Evolutionary conservation across 64 coral and sea anemone species (phyloP), one percentile per base, ranked within the genome.

Genomic region (Pocillopora damicornis): DNA sequence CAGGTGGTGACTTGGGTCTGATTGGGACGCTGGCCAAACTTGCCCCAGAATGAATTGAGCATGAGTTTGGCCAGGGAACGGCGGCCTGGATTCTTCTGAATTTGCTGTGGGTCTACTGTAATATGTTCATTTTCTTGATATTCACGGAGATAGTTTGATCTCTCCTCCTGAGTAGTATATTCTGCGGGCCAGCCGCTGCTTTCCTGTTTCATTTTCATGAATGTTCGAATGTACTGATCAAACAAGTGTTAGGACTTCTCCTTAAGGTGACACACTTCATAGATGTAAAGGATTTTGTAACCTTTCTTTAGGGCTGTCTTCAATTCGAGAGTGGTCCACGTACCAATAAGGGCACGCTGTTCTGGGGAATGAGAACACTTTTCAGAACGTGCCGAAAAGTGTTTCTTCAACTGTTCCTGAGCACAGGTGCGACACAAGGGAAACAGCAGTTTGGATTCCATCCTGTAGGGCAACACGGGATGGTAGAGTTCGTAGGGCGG

Each of bases 191-290:
- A 92, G 57, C 80, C 75, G 1, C 65, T 76, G 11, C 56, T 57
- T 20, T 92, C 77, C 51, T 92, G 86, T 26, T 92, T 92, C 9
- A 77, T 20, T 75, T 76, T 69, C 0, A 82, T 13, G 25, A 71
- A 89, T 5, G 90, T 87, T 30, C 87, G 58, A 2, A 91, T 61
- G 13, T 92, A 87, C 10, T 73, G 14, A 0, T 0, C 30, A 36
- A 92, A 92, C 5, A 92, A 36, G 7, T 35, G 23, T 1, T 18
- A 38, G 15, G 82, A 74, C 12, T 13, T 17, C 7, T 87, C 0
- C 16, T 20, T 15, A 57, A 87, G 87, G 20, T 92, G 61, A 62
- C 90, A 87, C 13, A 87, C 76, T 63, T 92, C 76, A 9, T 87
- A 62, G 0, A 80, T 67, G 17, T 87, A 30, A 2, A 58, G 51